Base-by-base conservation (phyloP, 2,888 invertebrate species). In the Pheosia tremula region DNA sequence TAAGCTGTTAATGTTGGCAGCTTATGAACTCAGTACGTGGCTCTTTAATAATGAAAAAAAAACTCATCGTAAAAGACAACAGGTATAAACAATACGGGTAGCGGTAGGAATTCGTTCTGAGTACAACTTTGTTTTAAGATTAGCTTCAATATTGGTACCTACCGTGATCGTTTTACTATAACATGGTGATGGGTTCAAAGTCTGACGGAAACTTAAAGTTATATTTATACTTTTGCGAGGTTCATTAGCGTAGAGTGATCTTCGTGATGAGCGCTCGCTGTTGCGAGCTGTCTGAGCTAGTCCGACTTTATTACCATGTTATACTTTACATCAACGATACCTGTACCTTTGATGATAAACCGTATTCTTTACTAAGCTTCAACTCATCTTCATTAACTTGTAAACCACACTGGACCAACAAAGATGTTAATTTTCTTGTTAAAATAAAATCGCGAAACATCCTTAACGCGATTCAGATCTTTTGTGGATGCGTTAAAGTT, bases 401-500 rank as follows among this genome's bases (percentile, higher is more conserved):
- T 53, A 53, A 53, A 53, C 37, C 37, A 37, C 53, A 53, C 53
- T 37, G 11, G 37, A 13, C 4, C 9, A 37, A 53, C 9, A 53
- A 53, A 53, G 53, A 53, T 37, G 53, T 53, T 53, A 53, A 53
- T 11, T 36, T 50, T 50, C 50, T 11, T 37, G 53, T 53, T 53
- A 37, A 53, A 53, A 53, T 37, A 37, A 53, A 53, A 37, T 37
- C 38, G 53, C 37, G 4, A 37, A 53, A 37, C 10, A 53, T 53
- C 5, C 6, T 53, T 11, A 38, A 53, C 3, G 37, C 37, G 37
- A 38, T 10, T 37, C 38, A 4, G 6, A 53, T 37, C 53, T 53
- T 53, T 24, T 13, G 38, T 43, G 13, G 53, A 13, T 24, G 41
- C 45, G 58, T 59, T 53, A 62, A 59, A 56, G 45, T 39, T 38